These are phyloP conservation scores for human DNA, from an alignment of 2,113 vertebrate genomes.

Conservation along the genomic window DNA sequence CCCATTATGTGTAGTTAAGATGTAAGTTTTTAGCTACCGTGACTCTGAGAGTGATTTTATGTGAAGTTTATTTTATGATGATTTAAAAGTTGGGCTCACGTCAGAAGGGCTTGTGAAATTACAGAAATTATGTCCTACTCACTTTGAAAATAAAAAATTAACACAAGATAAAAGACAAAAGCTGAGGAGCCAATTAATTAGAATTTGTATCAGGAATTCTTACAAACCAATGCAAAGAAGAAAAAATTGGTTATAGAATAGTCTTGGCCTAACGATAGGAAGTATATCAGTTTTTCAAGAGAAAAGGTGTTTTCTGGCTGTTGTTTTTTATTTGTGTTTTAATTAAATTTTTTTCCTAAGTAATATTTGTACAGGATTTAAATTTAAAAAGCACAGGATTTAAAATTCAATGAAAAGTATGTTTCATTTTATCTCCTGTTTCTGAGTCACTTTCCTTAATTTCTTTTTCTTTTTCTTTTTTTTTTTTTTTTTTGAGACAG, in stretches of 20 bases:
- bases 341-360: neutral
- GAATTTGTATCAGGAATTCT: conserved; percentile 39
- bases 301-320: neutral
- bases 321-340: neutral
- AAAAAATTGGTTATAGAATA: conserved; percentile 7
- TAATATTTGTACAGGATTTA: conserved; percentile 8
- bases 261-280: neutral
- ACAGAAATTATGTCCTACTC: conserved; percentile 13
- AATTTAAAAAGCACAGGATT: neutral
- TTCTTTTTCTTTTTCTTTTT: neutral
- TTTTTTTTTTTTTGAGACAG: too few relatives aligned
- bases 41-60: conserved; percentile 8
- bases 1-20: conserved; percentile 43
- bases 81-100: conserved; percentile 41
- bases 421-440: neutral
- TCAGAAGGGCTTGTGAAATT: conserved; percentile 27
- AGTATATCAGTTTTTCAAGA: neutral
- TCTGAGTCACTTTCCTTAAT: neutral
- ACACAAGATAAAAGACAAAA: conserved; percentile 25
- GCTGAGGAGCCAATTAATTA: conserved; percentile 9
- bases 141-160: conserved; percentile 49
- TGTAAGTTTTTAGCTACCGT: conserved; percentile 11
- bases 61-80: conserved; percentile 45
- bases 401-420: conserved; percentile 19
- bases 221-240: conserved; percentile 24